Evolutionary conservation across 2,888 invertebrate species (phyloP), one percentile per base, ranked within the genome.

Genomic region (Pachydiplax longipennis): DNA sequence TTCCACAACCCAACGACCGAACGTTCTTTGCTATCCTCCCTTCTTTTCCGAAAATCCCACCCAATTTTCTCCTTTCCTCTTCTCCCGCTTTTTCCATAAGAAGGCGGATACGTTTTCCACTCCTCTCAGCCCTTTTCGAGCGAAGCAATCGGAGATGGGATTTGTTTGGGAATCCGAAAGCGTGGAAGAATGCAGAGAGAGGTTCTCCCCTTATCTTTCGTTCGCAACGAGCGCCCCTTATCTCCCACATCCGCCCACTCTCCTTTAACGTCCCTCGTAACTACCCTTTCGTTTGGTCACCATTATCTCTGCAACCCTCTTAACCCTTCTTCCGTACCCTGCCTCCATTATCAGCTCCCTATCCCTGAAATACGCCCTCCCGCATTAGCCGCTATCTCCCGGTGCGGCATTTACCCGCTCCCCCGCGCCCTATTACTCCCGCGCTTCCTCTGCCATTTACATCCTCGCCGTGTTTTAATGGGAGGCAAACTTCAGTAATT

Each of bases 271-370:
- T 53, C 65, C 31, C 61, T 65, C 87, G 61, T 87, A 87, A 87
- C 87, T 87, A 87, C 87, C 87, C 87, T 87, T 87, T 87, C 87
- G 87, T 58, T 87, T 61, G 87, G 87, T 87, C 87, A 87, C 87
- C 87, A 87, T 87, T 87, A 87, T 87, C 87, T 87, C 83, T 31
- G 61, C 87, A 87, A 87, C 61, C 87, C 65, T 87, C 61, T 61
- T 87, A 58, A 35, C 37, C 58, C 87, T 87, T 61, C 87, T 87
- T 87, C 87, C 87, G 53, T 58, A 58, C 53, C 58, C 83, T 87
- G 61, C 61, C 61, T 37, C 87, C 87, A 87, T 87, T 87, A 87
- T 87, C 87, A 87, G 87, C 58, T 61, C 80, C 83, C 10, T 83
- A 35, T 35, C 35, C 12, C 58, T 83, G 65, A 65, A 65, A 65